Percentiles rank a stretch among this genome's conserved stretches.
phyloP scores from a whole-genome alignment of 2,797 vertebrate genomes.

The Chaunax sp. region DNA sequence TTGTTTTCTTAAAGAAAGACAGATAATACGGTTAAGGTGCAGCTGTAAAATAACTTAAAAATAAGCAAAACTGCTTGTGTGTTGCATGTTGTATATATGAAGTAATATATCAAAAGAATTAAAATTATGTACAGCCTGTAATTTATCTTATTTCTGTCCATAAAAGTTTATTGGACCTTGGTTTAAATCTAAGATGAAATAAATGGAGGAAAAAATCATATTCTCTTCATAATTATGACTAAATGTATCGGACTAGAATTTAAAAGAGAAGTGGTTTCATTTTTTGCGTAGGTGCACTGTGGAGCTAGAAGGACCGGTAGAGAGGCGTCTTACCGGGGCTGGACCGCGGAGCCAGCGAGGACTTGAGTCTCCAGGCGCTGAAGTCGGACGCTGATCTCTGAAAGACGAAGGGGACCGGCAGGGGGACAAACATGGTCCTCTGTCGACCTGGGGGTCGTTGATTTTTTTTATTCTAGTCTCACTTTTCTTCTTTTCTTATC shows the following conservation, averaged over 20 bases:
- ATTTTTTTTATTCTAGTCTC: constrained; percentile 58
- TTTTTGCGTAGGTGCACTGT: constrained; percentile 27
- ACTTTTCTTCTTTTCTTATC: constrained; percentile 59
- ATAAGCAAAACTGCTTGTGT: neutral
- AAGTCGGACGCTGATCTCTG: constrained; percentile 89
- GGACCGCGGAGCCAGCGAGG: constrained; percentile 85
- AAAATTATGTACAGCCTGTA: neutral
- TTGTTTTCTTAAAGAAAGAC: neutral
- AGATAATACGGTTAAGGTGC: neutral
- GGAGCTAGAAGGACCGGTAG: neutral
- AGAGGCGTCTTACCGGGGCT: constrained; percentile 85
- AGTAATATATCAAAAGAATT: neutral
- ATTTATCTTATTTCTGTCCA: neutral
- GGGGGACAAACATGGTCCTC: constrained; percentile 90
- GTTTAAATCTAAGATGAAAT: neutral
- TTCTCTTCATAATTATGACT: neutral
- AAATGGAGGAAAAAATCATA: accelerated
- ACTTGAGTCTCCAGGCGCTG: constrained; percentile 89
- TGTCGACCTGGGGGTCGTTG: constrained; percentile 80
- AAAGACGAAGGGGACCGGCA: constrained; percentile 90
- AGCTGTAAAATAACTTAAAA: constrained; percentile 3
- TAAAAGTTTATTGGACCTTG: neutral
- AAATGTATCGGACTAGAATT: too few species aligned
- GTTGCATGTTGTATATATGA: neutral
- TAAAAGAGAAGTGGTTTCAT: neutral